phyloP scores from a whole-genome alignment of 2,888 invertebrate genomes.

The Cosmopolites sordidus region DNA sequence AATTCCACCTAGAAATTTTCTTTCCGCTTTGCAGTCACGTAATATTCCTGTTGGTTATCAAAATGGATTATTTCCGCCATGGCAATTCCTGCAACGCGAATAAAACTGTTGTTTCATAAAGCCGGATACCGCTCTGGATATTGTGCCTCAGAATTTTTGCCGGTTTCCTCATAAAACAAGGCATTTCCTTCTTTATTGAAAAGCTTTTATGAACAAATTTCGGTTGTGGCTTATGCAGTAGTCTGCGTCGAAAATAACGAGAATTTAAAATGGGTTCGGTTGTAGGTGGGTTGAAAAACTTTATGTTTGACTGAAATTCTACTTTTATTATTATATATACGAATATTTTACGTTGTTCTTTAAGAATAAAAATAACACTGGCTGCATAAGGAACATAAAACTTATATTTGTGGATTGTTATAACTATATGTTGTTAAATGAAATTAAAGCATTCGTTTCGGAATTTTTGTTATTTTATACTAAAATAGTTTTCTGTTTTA shows the following conservation, averaged over 20 bases:
- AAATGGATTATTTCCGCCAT: slow-evolving; percentile 19
- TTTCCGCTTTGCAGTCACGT: background rate
- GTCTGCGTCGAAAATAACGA: background rate
- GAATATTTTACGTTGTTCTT: too few species aligned
- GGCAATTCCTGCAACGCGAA: slow-evolving; percentile 12
- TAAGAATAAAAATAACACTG: too few species aligned
- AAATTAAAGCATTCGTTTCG: too few species aligned
- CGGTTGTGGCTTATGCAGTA: background rate
- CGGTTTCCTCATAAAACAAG: slow-evolving; percentile 11
- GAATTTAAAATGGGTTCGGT: background rate
- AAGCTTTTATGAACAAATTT: slow-evolving; percentile 10
- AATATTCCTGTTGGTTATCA: slow-evolving; percentile 20
- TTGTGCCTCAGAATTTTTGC: slow-evolving; percentile 14
- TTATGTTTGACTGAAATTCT: too few species aligned
- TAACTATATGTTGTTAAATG: too few species aligned
- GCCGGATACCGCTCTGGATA: slow-evolving; percentile 10
- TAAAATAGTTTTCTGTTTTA: too few species aligned
- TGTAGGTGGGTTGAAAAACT: too few species aligned
- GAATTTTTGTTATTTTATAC: too few species aligned
- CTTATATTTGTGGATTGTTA: too few species aligned
- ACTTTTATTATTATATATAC: too few species aligned
- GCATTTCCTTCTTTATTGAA: slow-evolving; percentile 14
- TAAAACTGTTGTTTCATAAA: slow-evolving; percentile 20
- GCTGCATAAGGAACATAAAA: too few species aligned
- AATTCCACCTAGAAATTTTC: too few species aligned